A percentile compares a stretch with the other conserved stretches of the same genome.
Conservation (phyloP, 2,113 vertebrate species). For the Mesembrinibis cayennensis region DNA sequence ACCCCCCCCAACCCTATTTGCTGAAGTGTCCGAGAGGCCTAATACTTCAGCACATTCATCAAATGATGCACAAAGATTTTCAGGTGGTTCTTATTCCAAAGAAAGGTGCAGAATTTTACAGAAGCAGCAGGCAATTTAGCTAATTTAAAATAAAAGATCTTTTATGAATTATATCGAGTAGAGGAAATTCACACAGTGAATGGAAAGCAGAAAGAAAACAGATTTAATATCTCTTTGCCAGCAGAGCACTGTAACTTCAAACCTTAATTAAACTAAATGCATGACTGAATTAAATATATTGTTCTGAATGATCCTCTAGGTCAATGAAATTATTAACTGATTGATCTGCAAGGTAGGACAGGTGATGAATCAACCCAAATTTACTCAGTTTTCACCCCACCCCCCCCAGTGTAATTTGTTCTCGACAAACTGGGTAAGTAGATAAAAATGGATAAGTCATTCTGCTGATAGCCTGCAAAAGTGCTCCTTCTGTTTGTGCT, state of each 20-base stretch:
- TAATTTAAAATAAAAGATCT: constrained; percentile 22
- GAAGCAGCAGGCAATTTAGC: neutral
- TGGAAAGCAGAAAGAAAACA: constrained; percentile 42
- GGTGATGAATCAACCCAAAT: constrained; percentile 74
- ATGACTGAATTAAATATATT: constrained; percentile 72
- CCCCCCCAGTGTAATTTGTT: constrained; percentile 11
- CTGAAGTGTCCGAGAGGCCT: neutral
- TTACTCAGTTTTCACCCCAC: constrained; percentile 54
- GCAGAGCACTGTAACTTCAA: constrained; percentile 48
- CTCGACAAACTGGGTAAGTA: constrained; percentile 56
- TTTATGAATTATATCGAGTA: constrained; percentile 11
- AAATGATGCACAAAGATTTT: neutral
- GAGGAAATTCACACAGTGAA: neutral
- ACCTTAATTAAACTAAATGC: constrained; percentile 75
- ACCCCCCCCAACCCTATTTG: neutral
- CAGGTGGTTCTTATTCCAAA: neutral
- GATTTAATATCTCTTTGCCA: constrained; percentile 57
- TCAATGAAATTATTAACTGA: constrained; percentile 74
- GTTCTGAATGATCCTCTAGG: constrained; percentile 62
- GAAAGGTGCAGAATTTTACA: neutral
- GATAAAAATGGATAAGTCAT: constrained; percentile 66
- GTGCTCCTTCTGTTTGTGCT: neutral
- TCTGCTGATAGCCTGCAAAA: constrained; percentile 11
- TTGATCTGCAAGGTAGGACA: constrained; percentile 67
- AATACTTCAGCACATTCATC: neutral